Conservation (phyloP, 2,797 vertebrate species). For the Nyctalus aviator region DNA sequence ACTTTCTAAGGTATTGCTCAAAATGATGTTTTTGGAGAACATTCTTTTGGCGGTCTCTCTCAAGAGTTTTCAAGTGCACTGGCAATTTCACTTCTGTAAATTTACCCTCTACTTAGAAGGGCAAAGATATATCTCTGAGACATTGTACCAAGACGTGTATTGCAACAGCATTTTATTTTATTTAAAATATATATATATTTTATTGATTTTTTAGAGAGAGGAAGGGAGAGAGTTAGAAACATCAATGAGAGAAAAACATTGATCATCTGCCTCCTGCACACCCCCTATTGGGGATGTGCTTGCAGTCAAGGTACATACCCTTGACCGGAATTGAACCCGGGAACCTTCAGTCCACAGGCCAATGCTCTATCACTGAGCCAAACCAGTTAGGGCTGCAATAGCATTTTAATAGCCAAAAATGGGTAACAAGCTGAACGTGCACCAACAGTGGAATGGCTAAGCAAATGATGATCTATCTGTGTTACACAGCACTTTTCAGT, state of each 20-base stretch:
- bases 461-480: background rate
- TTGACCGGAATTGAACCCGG: no score
- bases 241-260: no score
- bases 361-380: no score
- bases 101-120: background rate
- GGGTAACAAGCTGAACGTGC: background rate
- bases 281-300: no score
- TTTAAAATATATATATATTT: background rate
- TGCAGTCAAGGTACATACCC: no score
- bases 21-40: background rate
- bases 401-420: constrained; percentile 2
- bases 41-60: background rate
- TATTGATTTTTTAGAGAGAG: no score
- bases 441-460: background rate
- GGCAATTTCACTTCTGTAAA: background rate
- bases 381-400: background rate
- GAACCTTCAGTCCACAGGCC: no score
- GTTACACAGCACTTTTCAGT: background rate
- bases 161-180: background rate
- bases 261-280: no score
- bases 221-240: no score
- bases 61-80: background rate
- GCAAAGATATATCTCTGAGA: background rate
- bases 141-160: background rate
- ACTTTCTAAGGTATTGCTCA: background rate